Evolutionary conservation across 2,797 vertebrate genomes (phyloP).

Genomic region (Sciurus vulgaris): DNA sequence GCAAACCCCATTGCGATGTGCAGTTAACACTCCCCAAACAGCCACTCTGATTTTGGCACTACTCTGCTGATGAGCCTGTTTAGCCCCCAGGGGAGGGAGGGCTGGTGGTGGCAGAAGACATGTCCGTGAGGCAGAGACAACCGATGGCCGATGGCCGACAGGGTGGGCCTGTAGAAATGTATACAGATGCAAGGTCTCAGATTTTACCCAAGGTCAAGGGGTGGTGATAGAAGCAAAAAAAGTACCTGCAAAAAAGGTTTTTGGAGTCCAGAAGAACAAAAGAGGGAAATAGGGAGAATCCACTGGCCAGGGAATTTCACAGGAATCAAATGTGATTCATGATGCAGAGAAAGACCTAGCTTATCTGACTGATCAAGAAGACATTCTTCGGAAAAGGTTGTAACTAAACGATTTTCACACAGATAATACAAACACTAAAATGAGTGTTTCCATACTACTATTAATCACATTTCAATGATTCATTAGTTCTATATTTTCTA

Average conservation of each 20-base stretch:
- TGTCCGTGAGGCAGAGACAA: not conserved
- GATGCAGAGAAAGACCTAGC: constrained; percentile 43
- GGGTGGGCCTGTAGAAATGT: not conserved
- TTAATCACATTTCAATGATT: constrained; percentile 83
- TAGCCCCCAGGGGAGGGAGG: not conserved
- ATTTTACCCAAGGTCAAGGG: constrained; percentile 52
- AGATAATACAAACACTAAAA: constrained; percentile 80
- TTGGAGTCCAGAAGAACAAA: constrained; percentile 36
- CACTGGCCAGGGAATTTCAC: constrained; percentile 53
- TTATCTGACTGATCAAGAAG: constrained; percentile 72
- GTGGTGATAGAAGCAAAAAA: not conserved
- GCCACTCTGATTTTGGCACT: constrained; percentile 47
- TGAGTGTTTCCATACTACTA: constrained; percentile 70
- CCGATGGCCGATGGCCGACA: not conserved
- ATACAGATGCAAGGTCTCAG: constrained; percentile 27
- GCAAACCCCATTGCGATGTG: constrained; percentile 28
- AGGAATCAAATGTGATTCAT: constrained; percentile 62
- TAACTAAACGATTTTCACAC: constrained; percentile 79
- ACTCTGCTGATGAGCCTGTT: constrained; percentile 8
- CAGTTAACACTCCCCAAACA: not conserved
- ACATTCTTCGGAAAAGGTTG: constrained; percentile 68
- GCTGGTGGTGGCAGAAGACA: constrained; percentile 38
- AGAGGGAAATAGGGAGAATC: constrained; percentile 48
- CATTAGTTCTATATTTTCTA: constrained; percentile 81
- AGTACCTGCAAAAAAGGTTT: not conserved